These are phyloP conservation scores for Nycticebus coucang DNA, from an alignment of 2,113 vertebrate species.

Conservation along the genomic window DNA sequence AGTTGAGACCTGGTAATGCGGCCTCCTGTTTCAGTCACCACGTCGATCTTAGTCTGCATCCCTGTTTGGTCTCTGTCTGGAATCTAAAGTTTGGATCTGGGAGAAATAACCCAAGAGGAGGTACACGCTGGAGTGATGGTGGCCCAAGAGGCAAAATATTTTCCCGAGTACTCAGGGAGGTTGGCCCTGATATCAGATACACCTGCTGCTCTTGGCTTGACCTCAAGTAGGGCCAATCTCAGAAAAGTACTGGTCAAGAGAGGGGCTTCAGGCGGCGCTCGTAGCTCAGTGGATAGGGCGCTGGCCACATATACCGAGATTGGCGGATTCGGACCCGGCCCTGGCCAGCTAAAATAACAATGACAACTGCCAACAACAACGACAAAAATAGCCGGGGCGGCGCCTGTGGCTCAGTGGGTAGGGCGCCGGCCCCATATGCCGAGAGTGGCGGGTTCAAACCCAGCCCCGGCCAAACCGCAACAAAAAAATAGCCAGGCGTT, in stretches of 20 bases:
- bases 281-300: too few species aligned
- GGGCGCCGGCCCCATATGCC: too few species aligned
- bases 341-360: too few species aligned
- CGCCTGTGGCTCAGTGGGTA: too few species aligned
- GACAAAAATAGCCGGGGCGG: too few species aligned
- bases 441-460: too few species aligned
- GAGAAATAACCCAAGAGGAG: constrained; percentile 30
- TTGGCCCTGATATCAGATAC: not conserved
- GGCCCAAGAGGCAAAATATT: constrained; percentile 8
- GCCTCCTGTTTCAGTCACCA: not conserved
- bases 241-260: not conserved
- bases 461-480: too few species aligned
- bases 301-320: too few species aligned
- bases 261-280: not conserved
- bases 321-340: too few species aligned
- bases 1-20: not conserved
- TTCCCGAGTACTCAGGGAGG: not conserved
- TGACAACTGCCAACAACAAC: too few species aligned
- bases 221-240: constrained; percentile 1
- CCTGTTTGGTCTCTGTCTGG: not conserved
- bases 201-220: not conserved
- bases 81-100: not conserved
- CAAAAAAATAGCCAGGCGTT: too few species aligned
- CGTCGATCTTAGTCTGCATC: not conserved
- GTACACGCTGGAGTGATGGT: not conserved